phyloP scores from a whole-genome alignment of 2,888 invertebrate species.

The Catocala nupta region DNA sequence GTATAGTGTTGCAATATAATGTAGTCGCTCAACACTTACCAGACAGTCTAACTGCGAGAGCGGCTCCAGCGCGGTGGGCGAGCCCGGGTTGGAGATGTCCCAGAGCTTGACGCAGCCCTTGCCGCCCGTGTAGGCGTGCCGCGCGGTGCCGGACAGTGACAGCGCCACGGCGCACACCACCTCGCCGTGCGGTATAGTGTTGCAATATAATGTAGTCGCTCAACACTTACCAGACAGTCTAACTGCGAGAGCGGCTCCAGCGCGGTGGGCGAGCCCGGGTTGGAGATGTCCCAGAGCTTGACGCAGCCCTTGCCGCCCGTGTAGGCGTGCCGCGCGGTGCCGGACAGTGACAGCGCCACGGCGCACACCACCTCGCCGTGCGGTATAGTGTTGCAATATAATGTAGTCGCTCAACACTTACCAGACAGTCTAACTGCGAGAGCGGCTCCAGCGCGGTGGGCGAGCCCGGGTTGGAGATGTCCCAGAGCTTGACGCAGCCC shows the following conservation, averaged over 20 bases:
- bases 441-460: slow-evolving; percentile 95
- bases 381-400: slow-evolving; percentile 80
- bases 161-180: slow-evolving; percentile 99
- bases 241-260: slow-evolving; percentile 96
- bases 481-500: slow-evolving; percentile 99
- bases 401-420: slow-evolving; percentile 66
- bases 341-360: slow-evolving; percentile 93
- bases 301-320: slow-evolving; percentile 99
- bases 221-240: slow-evolving; percentile 92
- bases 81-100: slow-evolving; percentile 96
- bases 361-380: slow-evolving; percentile 99
- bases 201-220: no score
- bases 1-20: slow-evolving; percentile 73
- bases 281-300: slow-evolving; percentile 98
- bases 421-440: slow-evolving; percentile 96
- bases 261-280: slow-evolving; percentile 93
- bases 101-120: slow-evolving; percentile 99
- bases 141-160: slow-evolving; percentile 90
- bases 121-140: slow-evolving; percentile 99
- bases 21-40: slow-evolving; percentile 77
- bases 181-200: slow-evolving; percentile 94
- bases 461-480: slow-evolving; percentile 95
- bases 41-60: slow-evolving; percentile 96
- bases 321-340: slow-evolving; percentile 96
- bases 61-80: slow-evolving; percentile 95